Base-by-base conservation (phyloP, 2,113 vertebrate genomes). In the Stomatorhinus ivindoensis region DNA sequence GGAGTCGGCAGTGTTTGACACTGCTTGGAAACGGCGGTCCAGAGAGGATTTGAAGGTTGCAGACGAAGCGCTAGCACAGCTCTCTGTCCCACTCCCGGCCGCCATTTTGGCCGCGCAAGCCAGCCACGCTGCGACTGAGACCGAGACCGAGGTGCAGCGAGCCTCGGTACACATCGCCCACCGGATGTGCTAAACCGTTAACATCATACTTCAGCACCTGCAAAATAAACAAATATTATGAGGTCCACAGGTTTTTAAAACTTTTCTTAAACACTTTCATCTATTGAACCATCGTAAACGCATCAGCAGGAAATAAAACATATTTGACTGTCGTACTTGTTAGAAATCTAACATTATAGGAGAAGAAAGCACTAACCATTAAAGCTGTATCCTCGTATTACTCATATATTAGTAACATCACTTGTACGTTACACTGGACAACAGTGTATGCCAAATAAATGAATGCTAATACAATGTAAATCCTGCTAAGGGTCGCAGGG, bases 1-100 rank as follows among this genome's bases (percentile, higher is more conserved):
- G 13, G 98, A 98, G 42, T 99, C 98, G 98, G 98, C 98, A 6
- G 98, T 99, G 94, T 98, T 99, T 83, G 95, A 95, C 27, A 99
- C 95, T 83, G 92, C 93, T 90, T 97, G 97, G 90, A 99, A 96
- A 91, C 96, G 97, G 91, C 95, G 95, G 80, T 98, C 97, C 90
- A 99, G 91, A 27, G 96, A 94, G 0, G 97, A 96, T 94, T 99
- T 98, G 53, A 99, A 92, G 10, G 94, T 95, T 4, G 94, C 92
- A 27, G 94, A 91, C 1, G 96, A 95, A 82, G 94, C 95, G 39
- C 92, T 91, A 10, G 92, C 91, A 93, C 8, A 21, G 87, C 95
- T 94, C 0, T 89, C 83, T 39, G 93, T 89, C 90, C 91, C 96
- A 89, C 95, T 93, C 94, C 97, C 97, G 89, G 97, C 96, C 96